Conservation (phyloP, 1,140 invertebrate genomes). For the Matsumurasca onukii region DNA sequence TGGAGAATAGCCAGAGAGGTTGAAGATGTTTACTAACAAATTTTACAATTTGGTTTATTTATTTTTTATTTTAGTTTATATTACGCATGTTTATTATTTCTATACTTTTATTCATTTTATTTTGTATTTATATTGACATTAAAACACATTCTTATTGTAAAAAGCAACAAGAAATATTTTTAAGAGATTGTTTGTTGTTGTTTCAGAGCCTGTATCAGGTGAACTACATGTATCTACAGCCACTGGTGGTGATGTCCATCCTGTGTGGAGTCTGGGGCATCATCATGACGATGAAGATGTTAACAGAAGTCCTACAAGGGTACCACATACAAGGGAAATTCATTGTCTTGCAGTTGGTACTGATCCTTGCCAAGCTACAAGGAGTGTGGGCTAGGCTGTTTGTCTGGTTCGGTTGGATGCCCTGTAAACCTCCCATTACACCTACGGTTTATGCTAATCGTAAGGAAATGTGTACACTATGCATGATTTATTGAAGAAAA, state of each 20-base stretch:
- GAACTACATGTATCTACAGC: constrained; percentile 60
- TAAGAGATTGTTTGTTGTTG: constrained; percentile 30
- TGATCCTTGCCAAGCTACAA: constrained; percentile 45
- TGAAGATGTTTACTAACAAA: too few species aligned
- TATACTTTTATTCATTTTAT: not conserved
- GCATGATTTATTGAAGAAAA: not conserved
- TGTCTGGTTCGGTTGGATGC: constrained; percentile 38
- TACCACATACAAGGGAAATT: constrained; percentile 45
- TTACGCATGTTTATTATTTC: not conserved
- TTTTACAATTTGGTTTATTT: too few species aligned
- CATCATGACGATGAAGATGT: constrained; percentile 56
- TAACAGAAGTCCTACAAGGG: constrained; percentile 49
- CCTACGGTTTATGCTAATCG: constrained; percentile 51
- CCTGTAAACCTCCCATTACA: constrained; percentile 47
- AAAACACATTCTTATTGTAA: not conserved
- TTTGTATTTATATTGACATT: not conserved
- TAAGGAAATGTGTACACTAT: constrained; percentile 42
- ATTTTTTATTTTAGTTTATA: too few species aligned
- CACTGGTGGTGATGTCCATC: constrained; percentile 58
- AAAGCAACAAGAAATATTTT: not conserved
- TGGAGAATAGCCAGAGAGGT: too few species aligned
- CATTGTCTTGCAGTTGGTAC: constrained; percentile 44
- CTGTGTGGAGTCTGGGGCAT: constrained; percentile 62
- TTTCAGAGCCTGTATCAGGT: constrained; percentile 59
- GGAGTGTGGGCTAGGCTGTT: constrained; percentile 40